Conservation (phyloP, 2,888 invertebrate species). For the Callyntrura guangdongensis region DNA sequence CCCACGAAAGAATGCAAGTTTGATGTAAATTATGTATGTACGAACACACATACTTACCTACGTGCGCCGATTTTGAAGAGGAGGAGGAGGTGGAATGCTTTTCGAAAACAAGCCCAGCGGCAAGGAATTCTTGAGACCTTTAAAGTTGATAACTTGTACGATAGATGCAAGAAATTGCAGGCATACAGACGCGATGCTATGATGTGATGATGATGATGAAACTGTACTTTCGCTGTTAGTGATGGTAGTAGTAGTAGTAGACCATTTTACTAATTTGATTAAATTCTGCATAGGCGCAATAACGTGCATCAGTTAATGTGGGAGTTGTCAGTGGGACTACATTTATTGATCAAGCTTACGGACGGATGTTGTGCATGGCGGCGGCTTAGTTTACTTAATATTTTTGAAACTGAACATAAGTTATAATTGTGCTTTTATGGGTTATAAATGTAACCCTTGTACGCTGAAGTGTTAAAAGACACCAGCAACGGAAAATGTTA, state of each 20-base stretch:
- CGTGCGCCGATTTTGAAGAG: slow-evolving; percentile 49
- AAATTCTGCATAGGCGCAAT: not conserved
- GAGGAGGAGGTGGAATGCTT: slow-evolving; percentile 74
- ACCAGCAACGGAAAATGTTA: no score
- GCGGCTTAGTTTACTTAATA: no score
- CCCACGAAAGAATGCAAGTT: slow-evolving; percentile 49
- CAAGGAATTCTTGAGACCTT: slow-evolving; percentile 79
- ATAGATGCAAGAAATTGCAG: slow-evolving; percentile 26
- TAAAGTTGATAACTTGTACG: slow-evolving; percentile 26
- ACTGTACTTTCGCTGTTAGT: slow-evolving; percentile 39
- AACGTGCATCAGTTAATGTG: not conserved
- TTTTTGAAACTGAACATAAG: no score
- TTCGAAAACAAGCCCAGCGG: slow-evolving; percentile 73
- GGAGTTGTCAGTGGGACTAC: no score
- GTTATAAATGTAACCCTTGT: no score
- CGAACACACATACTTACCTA: not conserved
- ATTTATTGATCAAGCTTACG: no score
- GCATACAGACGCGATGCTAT: slow-evolving; percentile 9
- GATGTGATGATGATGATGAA: slow-evolving; percentile 34
- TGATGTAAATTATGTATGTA: slow-evolving; percentile 26
- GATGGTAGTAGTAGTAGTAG: not conserved
- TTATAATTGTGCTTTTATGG: no score
- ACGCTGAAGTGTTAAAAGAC: no score
- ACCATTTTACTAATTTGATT: slow-evolving; percentile 23
- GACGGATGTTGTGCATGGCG: no score